Percentiles rank a stretch among this genome's conserved stretches.
Evolutionary conservation across 2,888 invertebrate genomes (phyloP).

Genomic region (Leucoptera coffeella): DNA sequence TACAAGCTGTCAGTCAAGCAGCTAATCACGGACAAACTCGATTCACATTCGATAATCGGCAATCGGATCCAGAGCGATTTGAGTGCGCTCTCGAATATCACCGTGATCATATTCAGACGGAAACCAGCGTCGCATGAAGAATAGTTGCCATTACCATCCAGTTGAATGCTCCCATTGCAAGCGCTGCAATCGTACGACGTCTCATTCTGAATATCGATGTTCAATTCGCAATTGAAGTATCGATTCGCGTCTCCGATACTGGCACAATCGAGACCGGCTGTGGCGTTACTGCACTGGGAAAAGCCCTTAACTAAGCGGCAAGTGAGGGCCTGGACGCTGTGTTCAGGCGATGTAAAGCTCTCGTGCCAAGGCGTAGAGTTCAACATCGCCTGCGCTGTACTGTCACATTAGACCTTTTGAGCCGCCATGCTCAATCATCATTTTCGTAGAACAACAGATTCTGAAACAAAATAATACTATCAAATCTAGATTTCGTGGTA

Average conservation of each 20-base stretch:
- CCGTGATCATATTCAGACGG: slow-evolving; percentile 29
- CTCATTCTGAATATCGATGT: slow-evolving; percentile 40
- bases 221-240: slow-evolving; percentile 17
- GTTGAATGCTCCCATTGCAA: slow-evolving; percentile 12
- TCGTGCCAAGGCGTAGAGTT: too few relatives aligned
- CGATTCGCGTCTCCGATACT: slow-evolving; percentile 7
- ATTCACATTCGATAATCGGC: slow-evolving; percentile 15
- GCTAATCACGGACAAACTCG: slow-evolving; percentile 23
- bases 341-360: too few relatives aligned
- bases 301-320: slow-evolving; percentile 20
- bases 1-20: slow-evolving; percentile 18
- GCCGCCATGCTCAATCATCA: too few relatives aligned
- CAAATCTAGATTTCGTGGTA: too few relatives aligned
- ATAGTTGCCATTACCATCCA: slow-evolving; percentile 22
- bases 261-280: slow-evolving; percentile 21
- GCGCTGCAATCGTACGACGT: slow-evolving; percentile 30
- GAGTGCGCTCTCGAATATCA: slow-evolving; percentile 32
- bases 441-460: too few relatives aligned
- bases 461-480: too few relatives aligned
- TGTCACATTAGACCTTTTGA: too few relatives aligned
- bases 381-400: too few relatives aligned
- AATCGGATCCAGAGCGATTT: slow-evolving; percentile 33
- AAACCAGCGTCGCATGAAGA: slow-evolving; percentile 29
- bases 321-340: too few relatives aligned
- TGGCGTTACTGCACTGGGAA: slow-evolving; percentile 6